phyloP scores from a whole-genome alignment of 2,888 invertebrate species.

The Coleophora flavipennella region DNA sequence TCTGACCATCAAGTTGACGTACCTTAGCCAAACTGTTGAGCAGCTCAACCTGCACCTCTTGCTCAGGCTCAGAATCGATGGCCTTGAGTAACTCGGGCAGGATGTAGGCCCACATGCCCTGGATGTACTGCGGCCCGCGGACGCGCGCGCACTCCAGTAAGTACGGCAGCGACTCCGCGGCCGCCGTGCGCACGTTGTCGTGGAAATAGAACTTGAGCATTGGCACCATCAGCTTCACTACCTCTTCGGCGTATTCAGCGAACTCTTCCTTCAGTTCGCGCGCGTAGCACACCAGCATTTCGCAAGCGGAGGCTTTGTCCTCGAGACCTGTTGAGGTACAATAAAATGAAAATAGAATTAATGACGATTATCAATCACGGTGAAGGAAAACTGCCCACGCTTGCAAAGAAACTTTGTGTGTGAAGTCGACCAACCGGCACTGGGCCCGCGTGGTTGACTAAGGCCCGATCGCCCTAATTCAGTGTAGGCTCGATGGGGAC shows the following conservation, averaged over 20 bases:
- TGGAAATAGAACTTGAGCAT: slow-evolving; percentile 95
- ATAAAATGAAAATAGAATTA: too few relatives aligned
- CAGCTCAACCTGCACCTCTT: slow-evolving; percentile 87
- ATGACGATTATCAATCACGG: too few relatives aligned
- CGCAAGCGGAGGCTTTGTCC: slow-evolving; percentile 96
- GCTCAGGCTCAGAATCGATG: slow-evolving; percentile 92
- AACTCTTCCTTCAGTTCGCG: slow-evolving; percentile 90
- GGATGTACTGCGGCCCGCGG: slow-evolving; percentile 78
- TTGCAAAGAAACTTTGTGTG: too few relatives aligned
- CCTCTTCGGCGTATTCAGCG: slow-evolving; percentile 73
- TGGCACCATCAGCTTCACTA: slow-evolving; percentile 88
- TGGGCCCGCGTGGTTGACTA: too few relatives aligned
- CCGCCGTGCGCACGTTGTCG: slow-evolving; percentile 92
- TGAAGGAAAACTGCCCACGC: too few relatives aligned
- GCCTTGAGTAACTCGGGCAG: slow-evolving; percentile 90
- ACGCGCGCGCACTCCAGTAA: slow-evolving; percentile 90
- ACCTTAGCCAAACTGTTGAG: slow-evolving; percentile 85
- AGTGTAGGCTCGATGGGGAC: too few relatives aligned
- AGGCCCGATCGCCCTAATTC: too few relatives aligned
- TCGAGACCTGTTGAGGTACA: slow-evolving; percentile 82
- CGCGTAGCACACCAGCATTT: slow-evolving; percentile 97
- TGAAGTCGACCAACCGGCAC: too few relatives aligned
- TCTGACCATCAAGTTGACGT: too few relatives aligned
- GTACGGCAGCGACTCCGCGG: slow-evolving; percentile 91
- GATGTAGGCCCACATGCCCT: slow-evolving; percentile 89